These are phyloP conservation scores for Spilarctia lutea DNA, from an alignment of 2,888 invertebrate genomes.

Conservation along the genomic window DNA sequence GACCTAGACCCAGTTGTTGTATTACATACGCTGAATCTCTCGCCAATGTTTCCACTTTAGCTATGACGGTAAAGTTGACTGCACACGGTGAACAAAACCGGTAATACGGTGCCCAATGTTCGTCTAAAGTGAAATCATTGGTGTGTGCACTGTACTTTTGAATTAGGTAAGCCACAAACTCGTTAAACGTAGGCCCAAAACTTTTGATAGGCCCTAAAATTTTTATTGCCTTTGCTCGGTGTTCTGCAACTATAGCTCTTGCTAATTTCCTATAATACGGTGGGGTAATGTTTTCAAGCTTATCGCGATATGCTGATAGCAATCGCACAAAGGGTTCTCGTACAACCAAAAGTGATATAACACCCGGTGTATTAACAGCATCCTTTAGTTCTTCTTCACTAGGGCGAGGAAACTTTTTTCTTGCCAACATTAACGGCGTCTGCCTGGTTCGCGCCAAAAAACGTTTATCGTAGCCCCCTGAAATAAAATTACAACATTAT, in stretches of 20 bases:
- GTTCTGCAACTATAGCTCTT: slow-evolving; percentile 87
- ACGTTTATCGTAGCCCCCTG: slow-evolving; percentile 87
- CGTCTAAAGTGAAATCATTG: slow-evolving; percentile 79
- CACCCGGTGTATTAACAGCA: slow-evolving; percentile 86
- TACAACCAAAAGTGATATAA: slow-evolving; percentile 89
- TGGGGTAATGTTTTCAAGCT: slow-evolving; percentile 90
- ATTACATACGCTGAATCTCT: slow-evolving; percentile 88
- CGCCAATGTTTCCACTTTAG: slow-evolving; percentile 88
- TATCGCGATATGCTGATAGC: slow-evolving; percentile 91
- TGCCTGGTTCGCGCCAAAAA: slow-evolving; percentile 87
- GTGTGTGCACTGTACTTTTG: slow-evolving; percentile 85
- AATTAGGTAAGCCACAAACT: slow-evolving; percentile 90
- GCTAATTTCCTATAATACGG: slow-evolving; percentile 90
- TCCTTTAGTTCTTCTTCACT: slow-evolving; percentile 87
- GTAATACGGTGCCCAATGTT: slow-evolving; percentile 89
- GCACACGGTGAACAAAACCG: slow-evolving; percentile 89
- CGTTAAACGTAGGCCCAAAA: slow-evolving; percentile 88
- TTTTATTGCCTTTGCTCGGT: slow-evolving; percentile 77
- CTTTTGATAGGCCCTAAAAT: slow-evolving; percentile 71
- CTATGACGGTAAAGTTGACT: slow-evolving; percentile 88
- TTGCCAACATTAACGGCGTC: slow-evolving; percentile 89
- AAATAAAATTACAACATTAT: slow-evolving; percentile 22
- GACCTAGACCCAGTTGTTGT: slow-evolving; percentile 86
- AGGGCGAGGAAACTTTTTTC: slow-evolving; percentile 90
- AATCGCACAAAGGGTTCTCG: slow-evolving; percentile 91